Evolutionary conservation across 2,888 invertebrate genomes (phyloP).

Genomic region (Dryobota labecula): DNA sequence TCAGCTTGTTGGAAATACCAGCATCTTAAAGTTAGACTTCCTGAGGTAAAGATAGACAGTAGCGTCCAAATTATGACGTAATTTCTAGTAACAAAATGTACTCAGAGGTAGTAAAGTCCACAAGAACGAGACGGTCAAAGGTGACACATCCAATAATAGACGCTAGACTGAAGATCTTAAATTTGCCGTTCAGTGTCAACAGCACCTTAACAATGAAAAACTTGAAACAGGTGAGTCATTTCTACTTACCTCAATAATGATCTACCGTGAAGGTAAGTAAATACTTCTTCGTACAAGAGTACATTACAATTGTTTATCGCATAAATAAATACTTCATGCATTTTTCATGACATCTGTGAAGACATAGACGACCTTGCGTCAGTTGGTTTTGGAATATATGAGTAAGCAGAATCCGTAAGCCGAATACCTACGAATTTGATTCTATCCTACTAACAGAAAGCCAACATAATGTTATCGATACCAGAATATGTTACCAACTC

Average conservation of each 20-base stretch:
- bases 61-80: background rate
- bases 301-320: conserved; percentile 18
- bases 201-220: conserved; percentile 3
- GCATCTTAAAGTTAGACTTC: background rate
- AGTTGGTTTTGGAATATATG: conserved; percentile 13
- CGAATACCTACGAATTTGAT: conserved; percentile 10
- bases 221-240: conserved; percentile 21
- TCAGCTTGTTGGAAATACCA: background rate
- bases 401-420: conserved; percentile 32
- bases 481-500: background rate
- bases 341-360: conserved; percentile 43
- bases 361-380: conserved; percentile 14
- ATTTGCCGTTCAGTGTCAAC: background rate
- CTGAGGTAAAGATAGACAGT: background rate
- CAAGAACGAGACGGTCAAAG: background rate
- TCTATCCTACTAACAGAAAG: background rate
- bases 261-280: conserved; percentile 44
- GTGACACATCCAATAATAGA: background rate
- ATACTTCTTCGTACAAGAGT: conserved; percentile 9
- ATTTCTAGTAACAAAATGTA: background rate
- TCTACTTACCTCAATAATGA: conserved; percentile 12
- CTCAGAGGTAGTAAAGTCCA: background rate
- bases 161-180: background rate
- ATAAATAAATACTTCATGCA: conserved; percentile 25
- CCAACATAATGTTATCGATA: conserved; percentile 8